These are phyloP conservation scores for Drosophila dunni DNA, from an alignment of 1,140 invertebrate genomes.

Conservation along the genomic window DNA sequence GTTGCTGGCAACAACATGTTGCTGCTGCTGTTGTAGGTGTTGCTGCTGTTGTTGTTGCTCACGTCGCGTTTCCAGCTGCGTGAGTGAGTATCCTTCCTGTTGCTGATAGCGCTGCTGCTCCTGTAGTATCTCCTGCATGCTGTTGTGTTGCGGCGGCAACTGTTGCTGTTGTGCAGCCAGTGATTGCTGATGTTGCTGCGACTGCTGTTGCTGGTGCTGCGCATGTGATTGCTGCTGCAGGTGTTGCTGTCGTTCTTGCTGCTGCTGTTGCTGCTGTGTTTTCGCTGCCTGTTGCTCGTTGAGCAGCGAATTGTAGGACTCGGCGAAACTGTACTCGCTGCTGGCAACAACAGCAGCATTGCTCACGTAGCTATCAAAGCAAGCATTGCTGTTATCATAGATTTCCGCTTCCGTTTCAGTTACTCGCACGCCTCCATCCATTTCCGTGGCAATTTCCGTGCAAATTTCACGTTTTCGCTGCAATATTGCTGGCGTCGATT, in stretches of 20 bases:
- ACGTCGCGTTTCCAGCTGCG: conserved; percentile 75
- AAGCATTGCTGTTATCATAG: conserved; percentile 1
- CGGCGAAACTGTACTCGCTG: conserved; percentile 72
- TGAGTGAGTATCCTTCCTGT: conserved; percentile 79
- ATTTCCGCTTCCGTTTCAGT: conserved; percentile 1
- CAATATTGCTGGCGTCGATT: conserved; percentile 3
- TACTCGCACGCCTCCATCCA: not conserved
- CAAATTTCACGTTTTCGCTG: not conserved
- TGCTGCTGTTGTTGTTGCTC: conserved; percentile 65
- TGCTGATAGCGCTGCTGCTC: conserved; percentile 81
- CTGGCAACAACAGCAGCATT: not conserved
- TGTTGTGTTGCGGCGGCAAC: conserved; percentile 37
- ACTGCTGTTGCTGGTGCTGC: conserved; percentile 9
- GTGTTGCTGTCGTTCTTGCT: conserved; percentile 28
- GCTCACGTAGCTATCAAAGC: conserved; percentile 35
- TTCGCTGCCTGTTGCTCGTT: conserved; percentile 53
- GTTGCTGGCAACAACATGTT: conserved; percentile 3
- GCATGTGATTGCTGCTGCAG: conserved; percentile 23
- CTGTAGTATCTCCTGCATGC: conserved; percentile 70
- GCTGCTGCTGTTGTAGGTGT: conserved; percentile 27
- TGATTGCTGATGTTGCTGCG: conserved; percentile 25
- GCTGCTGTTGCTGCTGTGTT: conserved; percentile 17
- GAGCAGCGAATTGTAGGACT: conserved; percentile 78
- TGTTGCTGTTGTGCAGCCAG: too few species aligned
- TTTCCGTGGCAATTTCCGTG: not conserved